These are phyloP conservation scores for Ypsolopha sequella DNA, from an alignment of 2,888 invertebrate genomes.

Conservation along the genomic window DNA sequence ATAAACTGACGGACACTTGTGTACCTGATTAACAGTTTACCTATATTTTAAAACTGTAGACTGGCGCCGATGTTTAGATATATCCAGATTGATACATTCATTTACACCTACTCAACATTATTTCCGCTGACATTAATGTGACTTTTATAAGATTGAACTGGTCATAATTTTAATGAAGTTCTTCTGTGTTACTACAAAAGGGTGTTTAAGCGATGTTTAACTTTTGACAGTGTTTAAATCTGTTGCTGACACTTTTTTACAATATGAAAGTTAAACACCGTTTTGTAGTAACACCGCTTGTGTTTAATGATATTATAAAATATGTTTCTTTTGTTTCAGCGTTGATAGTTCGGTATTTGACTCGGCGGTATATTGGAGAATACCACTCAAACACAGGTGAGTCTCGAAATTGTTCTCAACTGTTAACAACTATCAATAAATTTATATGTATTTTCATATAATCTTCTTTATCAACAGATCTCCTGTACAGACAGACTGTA, in stretches of 20 bases:
- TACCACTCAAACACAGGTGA: slow-evolving; percentile 85
- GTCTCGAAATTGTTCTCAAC: slow-evolving; percentile 15
- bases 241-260: too few species aligned
- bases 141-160: background rate
- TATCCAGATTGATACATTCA: background rate
- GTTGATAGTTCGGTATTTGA: slow-evolving; percentile 82
- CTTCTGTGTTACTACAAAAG: too few species aligned
- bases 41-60: background rate
- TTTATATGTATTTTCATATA: background rate
- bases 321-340: slow-evolving; percentile 64
- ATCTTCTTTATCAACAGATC: slow-evolving; percentile 68
- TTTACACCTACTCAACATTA: background rate
- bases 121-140: background rate
- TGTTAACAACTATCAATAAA: background rate
- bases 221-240: too few species aligned
- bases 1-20: too few species aligned
- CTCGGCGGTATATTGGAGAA: slow-evolving; percentile 83
- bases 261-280: too few species aligned
- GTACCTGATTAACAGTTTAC: too few species aligned
- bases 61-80: background rate
- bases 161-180: background rate
- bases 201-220: too few species aligned
- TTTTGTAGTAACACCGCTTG: too few species aligned
- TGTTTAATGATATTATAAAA: background rate
- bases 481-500: slow-evolving; percentile 81